A percentile compares a stretch with the other conserved stretches of the same genome.
Conservation (phyloP, 1,140 invertebrate genomes). For the Drosophila neocordata region DNA sequence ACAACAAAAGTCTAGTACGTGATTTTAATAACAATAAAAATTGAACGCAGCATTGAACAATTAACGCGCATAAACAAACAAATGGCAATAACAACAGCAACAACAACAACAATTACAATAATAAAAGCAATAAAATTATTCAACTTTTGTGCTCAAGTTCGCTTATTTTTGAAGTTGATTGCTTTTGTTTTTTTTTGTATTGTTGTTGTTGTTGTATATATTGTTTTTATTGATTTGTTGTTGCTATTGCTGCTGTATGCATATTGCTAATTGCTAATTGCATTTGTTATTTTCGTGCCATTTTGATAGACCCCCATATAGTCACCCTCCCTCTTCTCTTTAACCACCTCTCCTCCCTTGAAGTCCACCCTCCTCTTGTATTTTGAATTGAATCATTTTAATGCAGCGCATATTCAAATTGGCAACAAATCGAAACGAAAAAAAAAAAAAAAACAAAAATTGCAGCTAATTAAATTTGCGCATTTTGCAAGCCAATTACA, state of each 20-base stretch:
- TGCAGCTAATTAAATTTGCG: conserved; percentile 62
- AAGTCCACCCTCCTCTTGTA: conserved; percentile 13
- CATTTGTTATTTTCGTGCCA: conserved; percentile 47
- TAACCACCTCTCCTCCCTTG: too few species aligned
- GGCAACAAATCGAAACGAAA: conserved; percentile 39
- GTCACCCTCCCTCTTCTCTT: too few species aligned
- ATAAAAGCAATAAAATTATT: conserved; percentile 30
- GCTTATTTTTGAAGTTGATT: conserved; percentile 46
- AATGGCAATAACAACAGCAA: conserved; percentile 15
- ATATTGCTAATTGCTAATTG: conserved; percentile 71
- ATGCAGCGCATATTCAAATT: conserved; percentile 56
- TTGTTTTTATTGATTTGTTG: conserved; percentile 52
- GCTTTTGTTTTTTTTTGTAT: conserved; percentile 45
- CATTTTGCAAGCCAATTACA: conserved; percentile 41
- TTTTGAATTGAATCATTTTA: conserved; percentile 61
- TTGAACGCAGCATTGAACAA: conserved; percentile 66
- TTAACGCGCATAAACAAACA: conserved; percentile 48
- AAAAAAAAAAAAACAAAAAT: conserved; percentile 49
- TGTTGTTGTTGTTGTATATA: conserved; percentile 35
- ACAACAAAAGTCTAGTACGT: conserved; percentile 58
- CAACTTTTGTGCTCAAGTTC: conserved; percentile 57
- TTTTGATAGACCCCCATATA: conserved; percentile 5
- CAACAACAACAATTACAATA: conserved; percentile 30
- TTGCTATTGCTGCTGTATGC: conserved; percentile 22
- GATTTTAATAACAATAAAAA: conserved; percentile 79